Percentiles rank a stretch among this genome's conserved stretches.
Conservation (phyloP, 2,113 vertebrate species). For the Pachypanchax playfairii region DNA sequence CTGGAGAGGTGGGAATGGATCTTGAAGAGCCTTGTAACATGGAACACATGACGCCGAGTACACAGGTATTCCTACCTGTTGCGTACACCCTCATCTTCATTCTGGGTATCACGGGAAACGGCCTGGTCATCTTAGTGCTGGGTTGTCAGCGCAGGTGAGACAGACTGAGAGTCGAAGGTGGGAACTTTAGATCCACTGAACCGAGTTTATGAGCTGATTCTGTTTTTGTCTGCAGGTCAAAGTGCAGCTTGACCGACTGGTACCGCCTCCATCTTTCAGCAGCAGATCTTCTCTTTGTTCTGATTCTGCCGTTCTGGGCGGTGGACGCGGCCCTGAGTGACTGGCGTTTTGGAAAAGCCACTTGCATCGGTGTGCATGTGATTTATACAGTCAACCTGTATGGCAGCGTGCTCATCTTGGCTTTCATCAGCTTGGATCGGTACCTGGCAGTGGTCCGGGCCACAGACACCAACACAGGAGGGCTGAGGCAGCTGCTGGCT, state of each 20-base stretch:
- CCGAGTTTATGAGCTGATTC: not conserved
- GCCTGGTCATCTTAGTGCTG: slow-evolving; percentile 93
- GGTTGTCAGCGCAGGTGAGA: slow-evolving; percentile 91
- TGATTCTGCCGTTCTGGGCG: slow-evolving; percentile 96
- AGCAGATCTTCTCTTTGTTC: slow-evolving; percentile 96
- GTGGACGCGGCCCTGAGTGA: slow-evolving; percentile 85
- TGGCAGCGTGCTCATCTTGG: slow-evolving; percentile 95
- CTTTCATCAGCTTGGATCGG: slow-evolving; percentile 96
- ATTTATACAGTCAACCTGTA: slow-evolving; percentile 98
- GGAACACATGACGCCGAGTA: slow-evolving; percentile 81
- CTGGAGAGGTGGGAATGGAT: slow-evolving; percentile 80
- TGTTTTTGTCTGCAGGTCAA: slow-evolving; percentile 72
- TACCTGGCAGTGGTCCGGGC: slow-evolving; percentile 96
- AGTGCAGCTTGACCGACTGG: slow-evolving; percentile 92
- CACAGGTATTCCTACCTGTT: slow-evolving; percentile 88
- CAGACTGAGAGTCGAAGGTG: fast-evolving
- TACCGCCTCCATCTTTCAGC: slow-evolving; percentile 95
- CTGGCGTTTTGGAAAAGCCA: slow-evolving; percentile 89
- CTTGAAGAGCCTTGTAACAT: slow-evolving; percentile 83
- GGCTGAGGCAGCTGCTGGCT: slow-evolving; percentile 88
- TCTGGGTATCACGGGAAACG: slow-evolving; percentile 92
- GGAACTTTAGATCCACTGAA: not conserved
- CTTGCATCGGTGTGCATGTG: slow-evolving; percentile 90
- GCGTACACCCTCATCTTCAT: slow-evolving; percentile 93
- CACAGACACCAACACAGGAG: slow-evolving; percentile 92